Conservation (phyloP, 2,113 vertebrate genomes). For the Zosterops pallidus region DNA sequence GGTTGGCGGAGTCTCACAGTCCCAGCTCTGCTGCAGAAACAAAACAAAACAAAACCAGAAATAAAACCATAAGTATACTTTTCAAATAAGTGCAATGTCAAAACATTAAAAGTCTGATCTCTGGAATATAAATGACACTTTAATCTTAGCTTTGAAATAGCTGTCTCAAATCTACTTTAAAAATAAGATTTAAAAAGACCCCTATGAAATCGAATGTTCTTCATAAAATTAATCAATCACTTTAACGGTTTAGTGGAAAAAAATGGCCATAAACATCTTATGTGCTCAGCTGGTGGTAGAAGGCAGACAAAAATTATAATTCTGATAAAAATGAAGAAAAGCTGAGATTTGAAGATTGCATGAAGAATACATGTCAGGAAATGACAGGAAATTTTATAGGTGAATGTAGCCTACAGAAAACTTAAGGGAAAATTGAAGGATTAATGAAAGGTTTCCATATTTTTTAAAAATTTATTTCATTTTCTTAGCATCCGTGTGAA, state of each 20-base stretch:
- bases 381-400: slow-evolving; percentile 65
- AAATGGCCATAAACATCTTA: slow-evolving; percentile 84
- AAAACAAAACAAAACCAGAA: slow-evolving; percentile 23
- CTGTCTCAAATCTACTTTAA: slow-evolving; percentile 56
- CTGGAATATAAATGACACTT: slow-evolving; percentile 52
- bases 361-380: slow-evolving; percentile 47
- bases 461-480: slow-evolving; percentile 54
- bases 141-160: slow-evolving; percentile 67
- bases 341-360: slow-evolving; percentile 48
- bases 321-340: slow-evolving; percentile 67
- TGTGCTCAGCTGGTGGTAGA: slow-evolving; percentile 78
- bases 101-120: slow-evolving; percentile 56
- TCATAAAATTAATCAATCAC: slow-evolving; percentile 86
- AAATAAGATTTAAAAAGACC: slow-evolving; percentile 59
- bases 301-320: slow-evolving; percentile 74
- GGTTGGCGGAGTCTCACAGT: slow-evolving; percentile 51
- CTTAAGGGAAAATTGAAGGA: slow-evolving; percentile 63
- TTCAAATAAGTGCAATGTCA: slow-evolving; percentile 38
- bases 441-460: slow-evolving; percentile 60
- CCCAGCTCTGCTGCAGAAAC: slow-evolving; percentile 59
- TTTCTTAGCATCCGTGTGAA: slow-evolving; percentile 75
- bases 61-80: slow-evolving; percentile 7
- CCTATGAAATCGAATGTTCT: slow-evolving; percentile 59
- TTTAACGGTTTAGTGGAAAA: slow-evolving; percentile 81
- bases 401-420: slow-evolving; percentile 58